phyloP scores from a whole-genome alignment of 2,797 vertebrate genomes.

The Phrynocephalus vlangalii region DNA sequence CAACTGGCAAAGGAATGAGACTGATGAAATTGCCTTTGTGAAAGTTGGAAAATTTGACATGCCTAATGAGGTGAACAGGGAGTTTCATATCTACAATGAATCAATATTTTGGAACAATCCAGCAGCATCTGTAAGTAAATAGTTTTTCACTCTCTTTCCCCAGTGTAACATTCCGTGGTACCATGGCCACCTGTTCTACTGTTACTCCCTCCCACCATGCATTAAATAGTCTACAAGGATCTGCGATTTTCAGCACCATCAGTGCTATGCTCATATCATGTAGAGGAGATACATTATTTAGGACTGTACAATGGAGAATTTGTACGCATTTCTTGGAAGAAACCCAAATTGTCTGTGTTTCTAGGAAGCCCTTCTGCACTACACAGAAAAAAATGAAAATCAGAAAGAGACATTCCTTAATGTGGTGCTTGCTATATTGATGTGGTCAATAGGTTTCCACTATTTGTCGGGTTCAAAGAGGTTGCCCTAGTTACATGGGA shows the following conservation, averaged over 20 bases:
- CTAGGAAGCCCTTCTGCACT: background rate
- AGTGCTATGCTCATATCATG: background rate
- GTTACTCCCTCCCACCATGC: too few species aligned
- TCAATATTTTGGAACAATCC: conserved; percentile 85
- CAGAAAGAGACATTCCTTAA: background rate
- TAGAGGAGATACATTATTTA: background rate
- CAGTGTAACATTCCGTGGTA: background rate
- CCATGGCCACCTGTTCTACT: background rate
- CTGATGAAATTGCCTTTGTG: conserved; percentile 77
- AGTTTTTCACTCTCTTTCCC: background rate
- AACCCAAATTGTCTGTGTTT: background rate
- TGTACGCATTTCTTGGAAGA: background rate
- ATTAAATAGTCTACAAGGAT: too few species aligned
- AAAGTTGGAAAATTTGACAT: conserved; percentile 80
- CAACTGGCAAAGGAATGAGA: conserved; percentile 82
- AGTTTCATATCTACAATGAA: conserved; percentile 76
- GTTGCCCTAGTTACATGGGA: background rate
- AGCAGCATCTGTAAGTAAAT: conserved; percentile 73
- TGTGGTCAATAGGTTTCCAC: background rate
- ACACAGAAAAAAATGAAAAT: background rate
- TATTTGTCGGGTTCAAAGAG: background rate
- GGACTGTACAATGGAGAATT: background rate
- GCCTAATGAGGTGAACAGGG: conserved; percentile 51
- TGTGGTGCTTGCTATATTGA: background rate
- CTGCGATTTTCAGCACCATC: background rate